Base-by-base conservation (phyloP, 2,888 invertebrate genomes). In the Dicranocentrus wangi region DNA sequence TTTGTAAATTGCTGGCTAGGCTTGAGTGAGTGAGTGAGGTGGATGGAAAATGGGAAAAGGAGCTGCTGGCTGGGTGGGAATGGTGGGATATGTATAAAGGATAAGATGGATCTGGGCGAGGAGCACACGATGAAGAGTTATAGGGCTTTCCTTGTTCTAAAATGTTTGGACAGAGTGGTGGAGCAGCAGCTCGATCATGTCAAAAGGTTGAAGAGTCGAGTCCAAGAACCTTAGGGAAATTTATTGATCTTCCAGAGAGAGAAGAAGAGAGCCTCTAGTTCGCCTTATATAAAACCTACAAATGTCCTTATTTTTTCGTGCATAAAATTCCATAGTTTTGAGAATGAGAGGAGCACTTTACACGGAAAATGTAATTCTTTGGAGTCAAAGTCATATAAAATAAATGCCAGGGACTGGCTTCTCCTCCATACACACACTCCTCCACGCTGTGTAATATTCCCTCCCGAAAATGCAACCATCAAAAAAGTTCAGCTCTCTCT, bases 171-270 rank as follows among this genome's bases (percentile, higher is more conserved):
- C 53, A 27, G 7, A 21, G n/a, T n/a, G n/a, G n/a, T n/a, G n/a
- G 13, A 53, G 21, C 5, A 27, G 13, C 27, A 15, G 13, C 17
- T 60, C 25, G 32, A 60, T 60, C 28, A 27, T 60, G 60, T 28
- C 28, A 60, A 60, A 60, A 60, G 60, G 60, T 60, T 55, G 55
- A 55, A 53, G 25, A 55, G 60, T 60, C 28, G 25, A 55, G 60
- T 60, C 28, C 32, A 28, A 58, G 27, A 58, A 27, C 58, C 27
- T 27, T 58, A 15, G 58, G 27, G 27, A 60, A 60, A 60, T 55
- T 28, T 60, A 60, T 60, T 60, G 60, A 60, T 60, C 60, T 60
- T 47, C 13, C 13, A 39, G 5, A 39, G 39, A 39, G 5, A 39
- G 5, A 13, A 39, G 39, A 39, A 39, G 39, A 39, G 39, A 8